Base-by-base conservation (phyloP, 1,140 invertebrate species). In the Camponotus vicinus region DNA sequence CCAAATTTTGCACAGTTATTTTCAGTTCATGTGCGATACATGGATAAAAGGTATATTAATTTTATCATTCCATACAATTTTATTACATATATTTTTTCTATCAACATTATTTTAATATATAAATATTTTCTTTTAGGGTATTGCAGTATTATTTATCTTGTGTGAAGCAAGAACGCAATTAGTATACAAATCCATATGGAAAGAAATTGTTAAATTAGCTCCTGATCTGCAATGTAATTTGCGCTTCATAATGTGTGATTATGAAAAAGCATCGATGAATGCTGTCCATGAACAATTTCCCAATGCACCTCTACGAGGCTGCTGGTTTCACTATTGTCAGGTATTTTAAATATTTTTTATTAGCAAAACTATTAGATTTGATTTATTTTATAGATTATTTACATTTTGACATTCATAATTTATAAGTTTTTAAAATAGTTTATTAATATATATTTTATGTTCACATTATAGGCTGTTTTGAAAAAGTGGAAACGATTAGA, bases 291-390 rank as follows among this genome's bases (percentile, higher is more conserved):
- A 52, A 49, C 45, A 67, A 64, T 80, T 86, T 49, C 77, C 77
- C 9, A 49, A 82, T 27, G 85, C 85, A 45, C 9, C 40, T 61
- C 11, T 79, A 42, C 64, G 59, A 55, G 75, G 73, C 32, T 86
- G 76, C 27, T 86, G 84, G 84, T 86, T 86, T 15, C 84, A 86
- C 15, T 86, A 79, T 64, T 69, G 55, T 32, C 84, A 69, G 6
- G 66, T 69, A 69, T 21, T 67, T 11, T 21, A 40, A 45, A 45
- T 69, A 40, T 40, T 40, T 45, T 27, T 69, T 69, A 42, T 42
- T 67, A 42, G 0, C 11, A 27, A 69, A 45, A 64, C 34, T 64
- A 40, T 40, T 6, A 40, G 6, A 0, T 40, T 40, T 40, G 40
- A 40, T 40, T 40, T 21, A 7, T 7, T 40, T 40, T 21, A 21